phyloP scores from a whole-genome alignment of 2,113 vertebrate species.

The Amblyopsis rosae region DNA sequence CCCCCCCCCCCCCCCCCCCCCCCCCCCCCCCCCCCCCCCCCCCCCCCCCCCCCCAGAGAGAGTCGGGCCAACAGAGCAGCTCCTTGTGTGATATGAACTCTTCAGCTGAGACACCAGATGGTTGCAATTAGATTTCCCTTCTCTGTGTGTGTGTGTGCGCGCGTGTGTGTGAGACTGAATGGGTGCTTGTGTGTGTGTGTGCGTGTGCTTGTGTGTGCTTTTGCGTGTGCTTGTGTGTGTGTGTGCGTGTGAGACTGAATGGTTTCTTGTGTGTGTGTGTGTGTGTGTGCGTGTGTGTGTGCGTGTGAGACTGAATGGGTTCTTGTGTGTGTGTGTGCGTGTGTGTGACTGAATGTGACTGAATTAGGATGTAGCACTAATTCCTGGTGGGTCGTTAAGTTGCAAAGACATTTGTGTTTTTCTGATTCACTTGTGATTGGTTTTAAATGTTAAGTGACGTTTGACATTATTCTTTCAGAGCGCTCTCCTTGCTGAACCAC shows the following conservation, averaged over 20 bases:
- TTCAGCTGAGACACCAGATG: background rate
- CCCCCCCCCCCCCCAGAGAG: too few species aligned
- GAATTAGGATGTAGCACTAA: too few species aligned
- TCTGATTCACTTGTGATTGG: too few species aligned
- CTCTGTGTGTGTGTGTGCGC: constrained; percentile 2
- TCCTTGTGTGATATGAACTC: background rate
- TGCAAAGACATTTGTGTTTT: too few species aligned
- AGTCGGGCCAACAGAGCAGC: background rate
- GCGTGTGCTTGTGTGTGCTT: constrained; percentile 24
- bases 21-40: too few species aligned
- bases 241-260: constrained; percentile 66
- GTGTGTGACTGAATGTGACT: too few species aligned
- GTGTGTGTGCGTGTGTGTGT: background rate
- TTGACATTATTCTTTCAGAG: too few species aligned
- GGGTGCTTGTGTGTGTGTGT: constrained; percentile 2
- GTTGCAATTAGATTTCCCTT: background rate
- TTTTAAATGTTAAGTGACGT: too few species aligned
- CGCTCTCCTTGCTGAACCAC: too few species aligned
- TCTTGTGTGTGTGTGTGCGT: background rate
- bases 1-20: too few species aligned
- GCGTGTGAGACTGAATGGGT: constrained; percentile 7
- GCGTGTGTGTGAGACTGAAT: background rate
- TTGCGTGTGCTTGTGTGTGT: constrained; percentile 74
- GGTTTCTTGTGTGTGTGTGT: constrained; percentile 17
- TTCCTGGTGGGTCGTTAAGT: too few species aligned